Evolutionary conservation across 2,888 invertebrate species (phyloP), one percentile per base, ranked within the genome.

Genomic region (Ommatoiulus sabulosus): DNA sequence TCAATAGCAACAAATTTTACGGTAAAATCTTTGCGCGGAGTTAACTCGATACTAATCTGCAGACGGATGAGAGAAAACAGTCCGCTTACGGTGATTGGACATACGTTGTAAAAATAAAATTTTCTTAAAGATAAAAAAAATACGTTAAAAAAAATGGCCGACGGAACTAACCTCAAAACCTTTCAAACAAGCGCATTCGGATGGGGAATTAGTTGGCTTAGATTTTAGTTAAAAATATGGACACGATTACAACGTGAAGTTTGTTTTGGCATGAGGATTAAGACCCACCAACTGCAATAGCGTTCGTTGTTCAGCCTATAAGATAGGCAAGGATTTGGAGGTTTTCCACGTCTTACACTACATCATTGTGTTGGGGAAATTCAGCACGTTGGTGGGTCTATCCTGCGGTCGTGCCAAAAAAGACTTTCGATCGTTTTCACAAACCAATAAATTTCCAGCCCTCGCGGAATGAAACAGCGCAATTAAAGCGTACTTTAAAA

Each of bases 221-320:
- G 52, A 5, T 10, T 24, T 72, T 63, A 63, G 24, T 10, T 72
- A n/a, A 24, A 72, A 72, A 72, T 72, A 35, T 24, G 72, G 24
- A 24, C 24, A 3, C 8, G 24, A 2, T 72, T 72, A 24, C 7
- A 72, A 24, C 24, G 24, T 72, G 72, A 72, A 72, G 24, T 72
- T 72, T 72, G 72, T 72, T 72, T 72, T 72, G 72, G 72, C 72
- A 72, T 72, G 10, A 10, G 72, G 24, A 72, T 72, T 72, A 24
- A 24, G 72, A 72, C 72, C 72, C 10, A 72, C 24, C 24, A 72
- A 24, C 72, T 72, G 24, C 24, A 72, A 12, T 17, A 63, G 63
- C 63, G 6, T 63, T 63, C 15, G 52, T 20, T 6, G 12, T 8
- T 72, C 24, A 72, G 72, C 72, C 72, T 24, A 63, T 63, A n/a